Evolutionary conservation across 1,140 invertebrate genomes (phyloP), one percentile per base, ranked within the genome.

Genomic region (Bombus turneri): DNA sequence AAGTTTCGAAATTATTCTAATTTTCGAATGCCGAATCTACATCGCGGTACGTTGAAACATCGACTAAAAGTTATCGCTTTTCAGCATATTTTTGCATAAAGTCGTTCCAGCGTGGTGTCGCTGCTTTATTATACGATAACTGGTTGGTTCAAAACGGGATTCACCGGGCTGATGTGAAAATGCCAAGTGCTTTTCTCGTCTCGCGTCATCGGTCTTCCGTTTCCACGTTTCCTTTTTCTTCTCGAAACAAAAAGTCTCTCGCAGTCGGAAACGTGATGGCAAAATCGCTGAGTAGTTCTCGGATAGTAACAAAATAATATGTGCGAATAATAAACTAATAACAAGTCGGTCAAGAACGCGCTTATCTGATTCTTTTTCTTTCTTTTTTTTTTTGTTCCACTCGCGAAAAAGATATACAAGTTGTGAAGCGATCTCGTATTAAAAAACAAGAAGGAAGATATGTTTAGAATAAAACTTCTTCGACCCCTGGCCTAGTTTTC

Each of bases 11-110:
- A 78, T 85, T 85, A 74, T 68, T 57, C 72, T 66, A 87, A 88
- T 88, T 88, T 87, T 81, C 82, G 66, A 81, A 69, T 82, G 37
- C 84, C 68, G 77, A 85, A 87, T 77, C 73, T 83, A 78, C 86
- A 73, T 81, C 73, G 66, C 62, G 59, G 43, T 41, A 22, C 31
- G 73, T 47, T 66, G 37, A 59, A 43, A 78, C 75, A 64, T 13
- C 62, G 41, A 37, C 47, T 69, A 59, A 31, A 89, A 90, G 88
- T 87, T 81, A 41, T 31, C 81, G 69, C 81, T 43, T 87, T 85
- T 85, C 87, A 77, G 87, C 87, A 88, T 88, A 88, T 85, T 88
- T 88, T 88, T 88, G 87, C 87, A 87, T 88, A 87, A 87, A 87
- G 62, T 53, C 86, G 72, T 68, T 64, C 86, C 75, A 37, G n/a